Evolutionary conservation across 2,888 invertebrate species (phyloP).

Genomic region (Nymphalis polychloros): DNA sequence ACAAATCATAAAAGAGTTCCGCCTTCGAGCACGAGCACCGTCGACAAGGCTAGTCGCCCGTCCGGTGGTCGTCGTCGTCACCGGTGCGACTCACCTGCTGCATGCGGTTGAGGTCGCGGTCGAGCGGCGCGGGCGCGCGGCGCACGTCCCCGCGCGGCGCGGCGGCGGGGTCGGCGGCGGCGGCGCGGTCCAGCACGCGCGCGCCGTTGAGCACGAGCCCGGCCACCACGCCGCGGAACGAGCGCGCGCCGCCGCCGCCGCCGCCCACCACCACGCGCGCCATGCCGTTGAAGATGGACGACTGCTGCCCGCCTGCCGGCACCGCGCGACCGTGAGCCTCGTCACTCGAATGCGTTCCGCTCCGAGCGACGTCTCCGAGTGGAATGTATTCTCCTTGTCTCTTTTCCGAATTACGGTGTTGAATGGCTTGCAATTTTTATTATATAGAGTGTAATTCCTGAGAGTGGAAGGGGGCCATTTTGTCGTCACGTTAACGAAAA

Average conservation of each 20-base stretch:
- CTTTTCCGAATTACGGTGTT: too few species aligned
- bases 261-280: constrained; percentile 94
- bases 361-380: too few species aligned
- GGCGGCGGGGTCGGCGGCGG: constrained; percentile 90
- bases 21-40: too few species aligned
- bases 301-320: constrained; percentile 89
- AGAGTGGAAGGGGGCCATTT: too few species aligned
- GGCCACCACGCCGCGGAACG: constrained; percentile 93
- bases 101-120: constrained; percentile 91
- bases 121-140: constrained; percentile 87
- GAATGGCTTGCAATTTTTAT: too few species aligned
- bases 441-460: too few species aligned
- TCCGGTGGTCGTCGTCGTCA: too few species aligned
- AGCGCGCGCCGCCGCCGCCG: constrained; percentile 84
- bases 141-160: constrained; percentile 92
- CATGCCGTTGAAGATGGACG: constrained; percentile 95
- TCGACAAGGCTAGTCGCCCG: too few species aligned
- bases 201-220: constrained; percentile 94
- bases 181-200: constrained; percentile 91
- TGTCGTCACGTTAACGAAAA: too few species aligned
- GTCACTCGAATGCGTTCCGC: too few species aligned
- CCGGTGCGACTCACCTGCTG: constrained; percentile 92
- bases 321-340: not conserved
- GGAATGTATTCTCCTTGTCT: too few species aligned
- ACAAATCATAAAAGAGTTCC: too few species aligned